Evolutionary conservation across 2,888 invertebrate species (phyloP), one percentile per base, ranked within the genome.

Genomic region (Achlya flavicornis): DNA sequence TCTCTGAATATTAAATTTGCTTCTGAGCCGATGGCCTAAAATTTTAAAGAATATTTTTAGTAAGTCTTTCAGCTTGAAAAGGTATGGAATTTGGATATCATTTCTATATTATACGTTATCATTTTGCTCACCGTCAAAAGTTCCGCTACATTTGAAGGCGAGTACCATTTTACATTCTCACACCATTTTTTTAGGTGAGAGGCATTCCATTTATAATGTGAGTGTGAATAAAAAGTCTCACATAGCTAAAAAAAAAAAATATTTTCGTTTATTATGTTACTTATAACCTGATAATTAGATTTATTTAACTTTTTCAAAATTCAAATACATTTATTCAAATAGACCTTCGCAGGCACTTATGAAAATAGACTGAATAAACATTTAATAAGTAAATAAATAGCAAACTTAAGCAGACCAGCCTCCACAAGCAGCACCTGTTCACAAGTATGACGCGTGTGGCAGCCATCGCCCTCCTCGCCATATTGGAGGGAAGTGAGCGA

Each of bases 181-280:
- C 96, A 96, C 96, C 96, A 97, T 58, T 90, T 91, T n/a, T 96
- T 96, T 63, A 98, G 88, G 86, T 97, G 97, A 63, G 96, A 94
- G 0, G 97, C 95, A 59, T 96, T 97, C 92, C 97, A 97, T 66
- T 94, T 92, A 81, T 97, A 97, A 85, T 97, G 97, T 3, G 83
- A 73, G 46, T 83, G 85, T 1, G 85, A 80, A 62, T 81, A 69
- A 67, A 93, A 93, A 4, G 81, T 83, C 69, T 91, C 88, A 3
- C 77, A 83, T 3, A 88, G 75, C 93, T 94, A 68, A 26, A 75
- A 71, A 63, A 66, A 53, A 41, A 57, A 7, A 63, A 38, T n/a
- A 33, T 32, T 14, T 60, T 38, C 10, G 3, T 38, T 10, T 12
- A 41, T 12, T 4, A 41, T 41, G 12, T 41, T 0, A 41, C 3